Percentiles rank a stretch among this genome's conserved stretches.
Conservation (phyloP, 2,113 vertebrate species). For the Gallinago media region DNA sequence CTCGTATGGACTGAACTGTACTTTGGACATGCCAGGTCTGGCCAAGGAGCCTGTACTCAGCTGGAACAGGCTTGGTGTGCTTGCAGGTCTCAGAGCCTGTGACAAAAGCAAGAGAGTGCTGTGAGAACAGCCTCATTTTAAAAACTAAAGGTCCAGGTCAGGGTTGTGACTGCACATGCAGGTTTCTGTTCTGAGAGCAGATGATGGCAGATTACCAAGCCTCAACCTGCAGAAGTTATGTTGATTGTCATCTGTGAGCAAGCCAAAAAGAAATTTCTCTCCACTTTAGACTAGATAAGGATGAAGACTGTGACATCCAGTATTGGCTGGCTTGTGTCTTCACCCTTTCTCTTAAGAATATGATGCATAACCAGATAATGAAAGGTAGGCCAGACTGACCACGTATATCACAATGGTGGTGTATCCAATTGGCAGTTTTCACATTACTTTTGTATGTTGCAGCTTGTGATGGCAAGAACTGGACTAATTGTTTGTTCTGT, state of each 20-base stretch:
- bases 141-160: background rate
- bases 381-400: background rate
- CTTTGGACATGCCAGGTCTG: background rate
- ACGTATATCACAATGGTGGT: background rate
- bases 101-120: background rate
- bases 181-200: background rate
- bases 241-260: background rate
- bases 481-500: background rate
- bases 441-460: background rate
- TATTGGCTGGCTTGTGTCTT: background rate
- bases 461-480: background rate
- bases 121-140: background rate
- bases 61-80: rapidly evolving
- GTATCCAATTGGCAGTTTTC: background rate
- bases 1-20: background rate
- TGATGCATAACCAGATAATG: background rate
- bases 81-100: rapidly evolving
- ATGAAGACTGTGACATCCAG: background rate
- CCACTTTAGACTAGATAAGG: background rate
- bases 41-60: background rate
- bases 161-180: rapidly evolving
- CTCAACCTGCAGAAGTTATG: background rate
- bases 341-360: background rate
- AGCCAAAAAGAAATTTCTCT: background rate
- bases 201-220: background rate